Evolutionary conservation across 2,888 invertebrate genomes (phyloP), one percentile per base, ranked within the genome.

Genomic region (Limnephilus marmoratus): DNA sequence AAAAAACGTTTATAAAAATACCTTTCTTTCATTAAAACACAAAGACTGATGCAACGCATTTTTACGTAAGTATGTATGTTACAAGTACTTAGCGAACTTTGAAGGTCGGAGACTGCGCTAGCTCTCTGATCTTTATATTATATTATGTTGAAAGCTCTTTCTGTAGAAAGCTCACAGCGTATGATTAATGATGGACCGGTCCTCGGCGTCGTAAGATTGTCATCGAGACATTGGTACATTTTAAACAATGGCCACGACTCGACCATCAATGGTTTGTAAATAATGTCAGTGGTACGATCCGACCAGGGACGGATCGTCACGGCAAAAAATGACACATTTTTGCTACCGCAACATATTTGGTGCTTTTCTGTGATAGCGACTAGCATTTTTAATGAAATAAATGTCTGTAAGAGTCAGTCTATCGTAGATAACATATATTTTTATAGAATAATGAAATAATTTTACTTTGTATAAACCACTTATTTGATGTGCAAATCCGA

Each of bases 221-320:
- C 86, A 34, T 86, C 15, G 86, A 41, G 49, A 86, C 86, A 86
- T 45, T 86, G 37, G 86, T n/a, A 45, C 86, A 86, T 45, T 68
- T 68, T 68, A 34, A 45, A 86, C 86, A 86, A 86, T 86, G 86
- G 45, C 45, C 86, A 86, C 45, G 86, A 86, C 86, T 85, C 45
- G 29, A n/a, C 45, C 29, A 45, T 86, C 45, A 49, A 15, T 29
- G 86, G 45, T 24, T 45, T 18, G 86, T 86, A 83, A 83, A 83
- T 86, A 45, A 86, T 45, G 11, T 86, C 45, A 15, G 86, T 29
- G 49, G 49, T 41, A 49, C n/a, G 13, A 45, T 86, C 24, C 68
- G 68, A 68, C 24, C 68, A n/a, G 68, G 68, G 68, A 9, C 68
- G 24, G 68, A 68, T 24, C 24, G 24, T 9, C 24, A 24, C 68